Base-by-base conservation (phyloP, 2,797 vertebrate species). In the Chaunax sp. region DNA sequence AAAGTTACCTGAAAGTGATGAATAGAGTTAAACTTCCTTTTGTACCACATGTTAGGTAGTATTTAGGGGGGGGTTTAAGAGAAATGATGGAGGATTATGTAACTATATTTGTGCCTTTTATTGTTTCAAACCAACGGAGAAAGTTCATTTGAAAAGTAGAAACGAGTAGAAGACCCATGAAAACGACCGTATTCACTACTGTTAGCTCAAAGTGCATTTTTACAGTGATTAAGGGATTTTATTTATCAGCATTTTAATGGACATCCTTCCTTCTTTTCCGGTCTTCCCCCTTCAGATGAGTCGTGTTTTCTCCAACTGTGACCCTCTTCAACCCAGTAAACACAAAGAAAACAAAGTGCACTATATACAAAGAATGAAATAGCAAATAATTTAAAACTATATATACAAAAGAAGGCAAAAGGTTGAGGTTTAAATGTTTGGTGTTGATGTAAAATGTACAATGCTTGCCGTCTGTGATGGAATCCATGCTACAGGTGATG, bases 371-470 rank as follows among this genome's bases (percentile, higher is more conserved):
- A 86, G 44, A 85, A 83, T 61, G 68, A 82, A 68, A 85, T 28
- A 66, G 13, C 66, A 72, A 93, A 94, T 93, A 93, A 94, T 89
- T 93, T 93, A 94, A 92, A 92, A 83, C 84, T 64, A 60, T 92
- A 92, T 90, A 75, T 91, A 94, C 86, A 92, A 75, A 81, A 82
- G 43, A 90, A 90, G 90, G 91, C 89, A 87, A 88, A 90, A 64
- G 59, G 82, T 12, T 91, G 89, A 93, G 88, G 89, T 89, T 70
- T 64, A 80, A 77, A 82, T 82, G 79, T 82, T 90, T 82, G 84
- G 77, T 81, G 86, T 74, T 72, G 61, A 71, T 18, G 47, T 25
- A 1, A 54, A 60, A 53, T 2, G 40, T 64, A 83, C 46, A 19
- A 1, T 50, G 23, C 49, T 38, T 18, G 60, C 56, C n/a, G 3